Evolutionary conservation across 2,888 invertebrate genomes (phyloP).

Genomic region (Dryobota labecula): DNA sequence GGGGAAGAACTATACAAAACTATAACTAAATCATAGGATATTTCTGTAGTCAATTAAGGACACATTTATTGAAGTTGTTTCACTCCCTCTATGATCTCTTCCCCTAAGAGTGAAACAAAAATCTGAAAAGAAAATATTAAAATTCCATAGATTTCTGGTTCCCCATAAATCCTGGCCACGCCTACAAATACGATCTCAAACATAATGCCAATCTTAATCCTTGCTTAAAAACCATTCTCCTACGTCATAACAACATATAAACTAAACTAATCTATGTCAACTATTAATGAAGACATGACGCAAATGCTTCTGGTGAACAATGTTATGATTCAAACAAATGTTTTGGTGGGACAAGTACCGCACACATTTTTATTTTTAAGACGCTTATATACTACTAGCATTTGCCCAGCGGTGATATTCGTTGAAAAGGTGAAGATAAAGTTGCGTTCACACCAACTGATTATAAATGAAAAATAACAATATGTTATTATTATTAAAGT

Average conservation of each 20-base stretch:
- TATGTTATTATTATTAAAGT: neutral
- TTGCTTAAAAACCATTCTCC: constrained; percentile 25
- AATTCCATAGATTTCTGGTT: neutral
- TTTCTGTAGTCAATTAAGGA: neutral
- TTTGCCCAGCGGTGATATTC: constrained; percentile 22
- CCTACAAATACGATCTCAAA: constrained; percentile 8
- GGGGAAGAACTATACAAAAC: neutral
- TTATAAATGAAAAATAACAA: neutral
- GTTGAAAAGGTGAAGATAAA: constrained; percentile 5
- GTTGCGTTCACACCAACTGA: neutral
- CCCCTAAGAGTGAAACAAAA: neutral
- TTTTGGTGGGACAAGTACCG: constrained; percentile 9
- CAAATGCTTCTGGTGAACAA: constrained; percentile 37
- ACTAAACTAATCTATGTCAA: constrained; percentile 55
- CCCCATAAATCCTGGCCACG: constrained; percentile 16
- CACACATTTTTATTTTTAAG: neutral
- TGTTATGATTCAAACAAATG: constrained; percentile 61
- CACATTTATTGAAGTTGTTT: neutral
- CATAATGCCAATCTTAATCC: constrained; percentile 36
- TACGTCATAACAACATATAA: constrained; percentile 57
- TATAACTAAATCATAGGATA: neutral
- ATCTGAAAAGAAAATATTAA: neutral
- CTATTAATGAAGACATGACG: constrained; percentile 45
- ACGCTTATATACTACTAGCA: constrained; percentile 3
- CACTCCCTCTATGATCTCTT: neutral